phyloP scores from a whole-genome alignment of 1,140 invertebrate genomes.

The Temnothorax longispinosus region DNA sequence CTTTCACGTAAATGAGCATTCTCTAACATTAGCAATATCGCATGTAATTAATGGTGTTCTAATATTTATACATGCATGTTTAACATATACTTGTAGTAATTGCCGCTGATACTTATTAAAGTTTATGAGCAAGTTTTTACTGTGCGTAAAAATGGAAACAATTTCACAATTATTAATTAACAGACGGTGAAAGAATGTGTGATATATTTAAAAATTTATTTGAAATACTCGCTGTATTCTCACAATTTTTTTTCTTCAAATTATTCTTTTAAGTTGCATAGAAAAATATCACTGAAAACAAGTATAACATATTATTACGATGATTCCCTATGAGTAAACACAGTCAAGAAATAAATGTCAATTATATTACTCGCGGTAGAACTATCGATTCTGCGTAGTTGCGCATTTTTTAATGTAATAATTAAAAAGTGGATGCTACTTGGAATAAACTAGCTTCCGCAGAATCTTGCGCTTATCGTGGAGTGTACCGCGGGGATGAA shows the following conservation, averaged over 20 bases:
- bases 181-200: background rate
- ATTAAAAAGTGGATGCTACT: background rate
- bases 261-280: background rate
- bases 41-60: background rate
- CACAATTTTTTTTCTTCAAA: background rate
- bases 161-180: background rate
- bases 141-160: background rate
- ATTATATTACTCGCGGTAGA: background rate
- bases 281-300: background rate
- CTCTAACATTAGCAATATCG: background rate
- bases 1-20: background rate
- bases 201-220: background rate
- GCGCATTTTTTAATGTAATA: background rate
- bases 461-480: slow-evolving; percentile 2
- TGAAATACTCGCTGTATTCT: background rate
- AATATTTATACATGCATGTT: background rate
- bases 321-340: background rate
- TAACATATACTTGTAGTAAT: background rate
- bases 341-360: background rate
- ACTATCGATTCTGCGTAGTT: background rate
- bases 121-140: background rate
- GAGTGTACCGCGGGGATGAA: slow-evolving; percentile 20
- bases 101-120: background rate
- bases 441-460: slow-evolving; percentile 44
- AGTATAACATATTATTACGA: background rate